Evolutionary conservation across 2,797 vertebrate species (phyloP).

Genomic region (Tragopan temminckii): DNA sequence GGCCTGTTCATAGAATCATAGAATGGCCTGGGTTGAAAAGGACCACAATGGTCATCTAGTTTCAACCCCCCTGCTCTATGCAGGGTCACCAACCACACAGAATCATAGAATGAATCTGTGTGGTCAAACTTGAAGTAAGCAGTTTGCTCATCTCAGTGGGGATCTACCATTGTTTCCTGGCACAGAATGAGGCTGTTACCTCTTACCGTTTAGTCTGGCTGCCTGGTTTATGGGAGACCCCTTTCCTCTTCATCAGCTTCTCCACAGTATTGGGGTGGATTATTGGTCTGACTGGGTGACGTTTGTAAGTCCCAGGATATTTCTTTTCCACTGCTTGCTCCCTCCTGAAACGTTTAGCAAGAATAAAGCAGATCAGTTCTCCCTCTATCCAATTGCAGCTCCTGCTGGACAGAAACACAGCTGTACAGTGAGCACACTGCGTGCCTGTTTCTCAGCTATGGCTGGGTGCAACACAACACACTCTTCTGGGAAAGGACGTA

Average conservation of each 20-base stretch:
- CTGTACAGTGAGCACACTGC: fast-evolving
- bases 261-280: slow-evolving; percentile 95
- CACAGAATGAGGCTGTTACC: neutral
- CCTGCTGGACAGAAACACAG: neutral
- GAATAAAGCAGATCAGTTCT: neutral
- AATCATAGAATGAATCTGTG: neutral
- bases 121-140: neutral
- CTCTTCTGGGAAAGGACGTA: neutral
- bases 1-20: too few relatives aligned
- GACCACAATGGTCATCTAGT: too few relatives aligned
- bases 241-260: slow-evolving; percentile 97
- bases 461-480: neutral
- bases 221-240: slow-evolving; percentile 90
- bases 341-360: slow-evolving; percentile 81
- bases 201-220: slow-evolving; percentile 90
- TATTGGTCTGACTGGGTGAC: slow-evolving; percentile 93
- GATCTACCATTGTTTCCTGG: neutral
- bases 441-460: neutral
- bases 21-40: too few relatives aligned
- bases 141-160: neutral
- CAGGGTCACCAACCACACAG: too few relatives aligned
- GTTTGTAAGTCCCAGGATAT: slow-evolving; percentile 95
- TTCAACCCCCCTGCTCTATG: too few relatives aligned
- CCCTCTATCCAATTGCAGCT: neutral
- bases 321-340: slow-evolving; percentile 98